Conservation (phyloP, 2,888 invertebrate genomes). For the Volucella zonaria region DNA sequence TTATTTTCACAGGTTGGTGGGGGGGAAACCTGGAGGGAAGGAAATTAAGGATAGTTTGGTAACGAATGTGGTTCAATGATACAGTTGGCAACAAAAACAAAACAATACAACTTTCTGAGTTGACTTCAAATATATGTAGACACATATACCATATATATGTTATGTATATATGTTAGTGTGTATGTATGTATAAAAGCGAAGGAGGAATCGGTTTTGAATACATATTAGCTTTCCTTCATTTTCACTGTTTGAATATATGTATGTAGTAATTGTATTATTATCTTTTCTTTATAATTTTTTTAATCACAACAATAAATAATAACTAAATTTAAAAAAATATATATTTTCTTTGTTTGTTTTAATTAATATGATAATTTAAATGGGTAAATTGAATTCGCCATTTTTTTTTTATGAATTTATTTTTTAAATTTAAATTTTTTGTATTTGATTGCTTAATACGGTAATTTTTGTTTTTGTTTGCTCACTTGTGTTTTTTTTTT, state of each 20-base stretch:
- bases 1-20: conserved; percentile 17
- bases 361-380: conserved; percentile 61
- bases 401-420: conserved; percentile 19
- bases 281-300: conserved; percentile 24
- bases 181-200: conserved; percentile 27
- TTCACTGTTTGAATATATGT: too few relatives aligned
- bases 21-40: too few relatives aligned
- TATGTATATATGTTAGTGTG: neutral
- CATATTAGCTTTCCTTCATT: conserved; percentile 12
- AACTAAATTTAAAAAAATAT: conserved; percentile 61
- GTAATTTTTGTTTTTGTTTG: conserved; percentile 39
- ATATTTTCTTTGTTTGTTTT: conserved; percentile 26
- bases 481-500: conserved; percentile 11
- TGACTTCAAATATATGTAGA: too few relatives aligned
- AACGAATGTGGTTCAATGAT: conserved; percentile 9
- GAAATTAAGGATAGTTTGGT: neutral
- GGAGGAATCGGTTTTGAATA: conserved; percentile 3
- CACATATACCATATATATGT: too few relatives aligned
- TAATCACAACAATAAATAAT: conserved; percentile 71
- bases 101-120: conserved; percentile 41
- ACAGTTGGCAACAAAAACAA: conserved; percentile 50
- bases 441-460: conserved; percentile 56
- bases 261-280: neutral
- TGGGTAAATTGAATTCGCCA: conserved; percentile 67
- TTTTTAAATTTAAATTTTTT: conserved; percentile 12